phyloP scores from a whole-genome alignment of 2,113 vertebrate species.

The Scatophagus argus region DNA sequence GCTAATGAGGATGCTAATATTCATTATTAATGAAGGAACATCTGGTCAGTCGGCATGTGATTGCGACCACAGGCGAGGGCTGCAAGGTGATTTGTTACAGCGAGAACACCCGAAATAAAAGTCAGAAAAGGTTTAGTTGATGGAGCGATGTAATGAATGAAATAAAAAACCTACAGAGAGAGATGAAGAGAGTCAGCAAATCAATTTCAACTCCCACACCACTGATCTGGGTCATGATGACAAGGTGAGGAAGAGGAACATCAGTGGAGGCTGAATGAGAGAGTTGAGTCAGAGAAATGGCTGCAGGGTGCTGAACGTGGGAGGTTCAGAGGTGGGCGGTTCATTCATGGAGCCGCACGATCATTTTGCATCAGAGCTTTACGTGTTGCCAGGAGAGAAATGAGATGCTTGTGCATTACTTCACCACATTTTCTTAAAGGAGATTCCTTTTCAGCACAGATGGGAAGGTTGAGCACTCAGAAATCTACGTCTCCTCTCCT shows the following conservation, averaged over 20 bases:
- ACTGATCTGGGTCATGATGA: conserved; percentile 61
- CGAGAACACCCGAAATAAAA: conserved; percentile 25
- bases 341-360: conserved; percentile 67
- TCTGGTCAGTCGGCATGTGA: conserved; percentile 55
- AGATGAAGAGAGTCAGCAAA: conserved; percentile 22
- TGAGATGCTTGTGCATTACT: conserved; percentile 10
- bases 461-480: conserved; percentile 11
- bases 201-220: conserved; percentile 47
- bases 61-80: conserved; percentile 14
- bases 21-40: conserved; percentile 67
- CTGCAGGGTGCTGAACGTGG: conserved; percentile 61
- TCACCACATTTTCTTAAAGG: conserved; percentile 42
- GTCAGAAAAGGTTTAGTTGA: conserved; percentile 23
- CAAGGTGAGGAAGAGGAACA: conserved; percentile 60
- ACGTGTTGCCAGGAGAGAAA: conserved; percentile 43
- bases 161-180: conserved; percentile 16
- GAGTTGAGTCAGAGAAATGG: conserved; percentile 70
- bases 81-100: conserved; percentile 40
- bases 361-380: conserved; percentile 46
- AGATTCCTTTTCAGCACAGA: conserved; percentile 38
- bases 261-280: conserved; percentile 65
- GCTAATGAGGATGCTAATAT: conserved; percentile 48
- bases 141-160: conserved; percentile 35
- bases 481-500: conserved; percentile 11
- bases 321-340: conserved; percentile 56